A percentile compares a stretch with the other conserved stretches of the same genome.
phyloP scores from a whole-genome alignment of 2,888 invertebrate genomes.

The Eilema depressum region DNA sequence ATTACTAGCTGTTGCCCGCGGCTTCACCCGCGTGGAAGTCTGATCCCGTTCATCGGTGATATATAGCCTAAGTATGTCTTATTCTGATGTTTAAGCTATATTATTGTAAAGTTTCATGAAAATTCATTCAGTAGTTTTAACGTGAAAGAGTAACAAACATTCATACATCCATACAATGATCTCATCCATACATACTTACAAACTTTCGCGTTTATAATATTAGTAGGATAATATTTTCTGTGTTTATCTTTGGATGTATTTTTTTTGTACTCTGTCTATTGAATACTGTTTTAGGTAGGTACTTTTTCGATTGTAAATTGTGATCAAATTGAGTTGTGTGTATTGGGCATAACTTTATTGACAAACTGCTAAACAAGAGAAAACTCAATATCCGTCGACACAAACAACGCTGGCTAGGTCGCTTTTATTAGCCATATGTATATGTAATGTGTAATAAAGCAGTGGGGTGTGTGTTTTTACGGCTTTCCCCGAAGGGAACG shows the following conservation, averaged over 20 bases:
- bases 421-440: conserved; percentile 66
- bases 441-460: conserved; percentile 67
- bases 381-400: conserved; percentile 36
- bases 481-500: conserved; percentile 50
- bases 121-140: no score
- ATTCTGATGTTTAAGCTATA: no score
- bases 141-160: no score
- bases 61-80: no score
- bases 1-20: no score
- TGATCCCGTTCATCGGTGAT: no score
- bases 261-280: neutral
- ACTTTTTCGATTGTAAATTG: conserved; percentile 1
- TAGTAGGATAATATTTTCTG: neutral
- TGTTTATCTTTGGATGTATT: neutral
- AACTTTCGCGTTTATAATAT: no score
- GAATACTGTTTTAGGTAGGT: no score
- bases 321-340: neutral
- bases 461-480: conserved; percentile 65
- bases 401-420: conserved; percentile 41
- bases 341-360: conserved; percentile 35
- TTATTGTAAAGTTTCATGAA: no score
- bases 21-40: no score
- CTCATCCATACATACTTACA: no score
- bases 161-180: no score
- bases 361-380: conserved; percentile 31